These are phyloP conservation scores for Glaucopsyche alexis DNA, from an alignment of 2,888 invertebrate genomes.

Conservation along the genomic window DNA sequence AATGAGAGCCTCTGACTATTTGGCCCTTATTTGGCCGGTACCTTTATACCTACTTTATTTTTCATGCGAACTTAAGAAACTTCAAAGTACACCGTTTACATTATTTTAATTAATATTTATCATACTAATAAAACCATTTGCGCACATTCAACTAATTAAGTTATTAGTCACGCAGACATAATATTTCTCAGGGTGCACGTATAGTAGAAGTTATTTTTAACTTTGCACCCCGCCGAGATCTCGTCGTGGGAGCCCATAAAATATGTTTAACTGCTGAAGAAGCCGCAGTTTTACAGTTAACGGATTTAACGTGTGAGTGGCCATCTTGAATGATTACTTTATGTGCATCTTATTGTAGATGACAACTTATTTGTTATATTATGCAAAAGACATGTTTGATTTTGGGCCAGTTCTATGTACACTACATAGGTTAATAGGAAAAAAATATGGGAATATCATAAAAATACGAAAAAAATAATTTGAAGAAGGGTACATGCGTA, in stretches of 20 bases:
- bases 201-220: constrained; percentile 13
- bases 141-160: constrained; percentile 4
- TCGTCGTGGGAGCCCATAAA: constrained; percentile 8
- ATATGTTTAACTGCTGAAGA: constrained; percentile 24
- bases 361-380: neutral
- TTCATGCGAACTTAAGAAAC: too few species aligned
- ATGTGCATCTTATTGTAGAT: neutral
- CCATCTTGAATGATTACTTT: neutral
- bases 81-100: neutral
- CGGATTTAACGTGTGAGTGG: neutral
- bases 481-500: too few species aligned
- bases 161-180: constrained; percentile 15
- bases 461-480: too few species aligned
- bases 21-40: too few species aligned
- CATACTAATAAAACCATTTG: neutral
- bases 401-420: too few species aligned
- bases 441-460: too few species aligned
- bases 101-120: neutral
- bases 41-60: too few species aligned
- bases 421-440: too few species aligned
- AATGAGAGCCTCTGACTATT: too few species aligned
- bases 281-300: constrained; percentile 14
- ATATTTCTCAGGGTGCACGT: neutral
- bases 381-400: too few species aligned
- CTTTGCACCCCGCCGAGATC: neutral